phyloP scores from a whole-genome alignment of 1,140 invertebrate genomes.

The Andricus grossulariae region DNA sequence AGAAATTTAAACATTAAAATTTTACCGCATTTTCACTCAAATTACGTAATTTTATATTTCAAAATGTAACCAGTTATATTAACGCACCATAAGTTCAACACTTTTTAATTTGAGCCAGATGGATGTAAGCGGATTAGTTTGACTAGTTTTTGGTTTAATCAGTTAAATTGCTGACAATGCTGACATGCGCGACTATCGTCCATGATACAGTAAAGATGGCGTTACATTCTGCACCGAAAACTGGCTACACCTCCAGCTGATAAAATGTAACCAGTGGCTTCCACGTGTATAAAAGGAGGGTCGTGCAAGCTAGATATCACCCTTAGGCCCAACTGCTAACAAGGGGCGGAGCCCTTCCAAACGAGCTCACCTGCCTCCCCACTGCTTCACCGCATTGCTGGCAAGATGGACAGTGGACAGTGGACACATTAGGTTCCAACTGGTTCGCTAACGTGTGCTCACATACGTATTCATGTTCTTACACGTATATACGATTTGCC shows the following conservation, averaged over 20 bases:
- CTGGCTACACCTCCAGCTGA: slow-evolving; percentile 44
- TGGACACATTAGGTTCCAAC: slow-evolving; percentile 48
- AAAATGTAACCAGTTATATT: too few relatives aligned
- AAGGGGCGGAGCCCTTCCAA: slow-evolving; percentile 70
- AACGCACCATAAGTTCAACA: too few relatives aligned
- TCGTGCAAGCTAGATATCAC: slow-evolving; percentile 69
- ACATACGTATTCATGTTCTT: slow-evolving; percentile 44
- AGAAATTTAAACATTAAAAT: too few relatives aligned
- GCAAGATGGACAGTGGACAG: slow-evolving; percentile 41
- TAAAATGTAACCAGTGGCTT: slow-evolving; percentile 50
- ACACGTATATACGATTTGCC: neutral
- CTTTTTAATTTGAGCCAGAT: too few relatives aligned
- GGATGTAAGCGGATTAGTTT: neutral
- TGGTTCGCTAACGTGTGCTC: slow-evolving; percentile 46
- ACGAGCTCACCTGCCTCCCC: slow-evolving; percentile 66
- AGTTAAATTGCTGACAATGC: slow-evolving; percentile 1
- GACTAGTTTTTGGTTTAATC: neutral
- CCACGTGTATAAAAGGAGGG: slow-evolving; percentile 60
- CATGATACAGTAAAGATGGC: slow-evolving; percentile 29
- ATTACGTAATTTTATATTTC: too few relatives aligned
- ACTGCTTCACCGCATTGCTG: slow-evolving; percentile 59
- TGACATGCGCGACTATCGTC: slow-evolving; percentile 15
- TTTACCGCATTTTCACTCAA: too few relatives aligned
- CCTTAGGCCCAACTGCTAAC: slow-evolving; percentile 70
- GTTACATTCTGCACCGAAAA: slow-evolving; percentile 24